Percentiles rank a stretch among this genome's conserved stretches.
Conservation (phyloP, 2,888 invertebrate genomes). For the Axea sp. region DNA sequence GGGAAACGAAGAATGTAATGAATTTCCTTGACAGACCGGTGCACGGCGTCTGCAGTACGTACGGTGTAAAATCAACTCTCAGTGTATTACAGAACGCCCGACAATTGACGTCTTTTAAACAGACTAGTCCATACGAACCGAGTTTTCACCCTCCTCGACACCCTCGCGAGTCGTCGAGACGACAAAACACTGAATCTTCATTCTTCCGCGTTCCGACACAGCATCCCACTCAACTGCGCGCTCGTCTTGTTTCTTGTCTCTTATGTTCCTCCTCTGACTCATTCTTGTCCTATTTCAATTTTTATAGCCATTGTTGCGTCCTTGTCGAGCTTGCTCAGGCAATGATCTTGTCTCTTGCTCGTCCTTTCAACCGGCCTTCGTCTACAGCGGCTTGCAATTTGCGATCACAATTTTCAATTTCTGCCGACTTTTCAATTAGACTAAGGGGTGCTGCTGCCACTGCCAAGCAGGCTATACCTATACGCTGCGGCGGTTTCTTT, state of each 20-base stretch:
- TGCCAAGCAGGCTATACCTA: slow-evolving; percentile 65
- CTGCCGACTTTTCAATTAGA: slow-evolving; percentile 80
- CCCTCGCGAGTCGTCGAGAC: slow-evolving; percentile 65
- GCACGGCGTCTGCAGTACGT: slow-evolving; percentile 37
- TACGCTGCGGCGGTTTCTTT: slow-evolving; percentile 69
- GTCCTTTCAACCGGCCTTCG: slow-evolving; percentile 64
- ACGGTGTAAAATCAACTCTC: slow-evolving; percentile 73
- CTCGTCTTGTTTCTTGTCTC: slow-evolving; percentile 66
- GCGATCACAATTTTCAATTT: slow-evolving; percentile 80
- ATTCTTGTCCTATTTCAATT: slow-evolving; percentile 62
- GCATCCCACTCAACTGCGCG: slow-evolving; percentile 57
- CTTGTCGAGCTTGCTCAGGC: slow-evolving; percentile 39
- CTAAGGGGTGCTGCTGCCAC: slow-evolving; percentile 77
- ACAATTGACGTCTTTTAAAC: slow-evolving; percentile 78
- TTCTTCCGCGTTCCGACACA: slow-evolving; percentile 75
- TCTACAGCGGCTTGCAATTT: slow-evolving; percentile 79
- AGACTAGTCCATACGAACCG: slow-evolving; percentile 75
- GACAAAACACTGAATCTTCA: slow-evolving; percentile 79
- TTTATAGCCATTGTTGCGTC: slow-evolving; percentile 59
- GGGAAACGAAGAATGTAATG: slow-evolving; percentile 64
- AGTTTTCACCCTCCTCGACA: slow-evolving; percentile 70
- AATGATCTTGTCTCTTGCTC: slow-evolving; percentile 28
- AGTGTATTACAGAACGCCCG: slow-evolving; percentile 72
- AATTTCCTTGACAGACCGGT: slow-evolving; percentile 63
- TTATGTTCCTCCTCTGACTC: slow-evolving; percentile 56